Percentiles rank a stretch among this genome's conserved stretches.
phyloP scores from a whole-genome alignment of 2,888 invertebrate genomes.

The Apantesis nais region DNA sequence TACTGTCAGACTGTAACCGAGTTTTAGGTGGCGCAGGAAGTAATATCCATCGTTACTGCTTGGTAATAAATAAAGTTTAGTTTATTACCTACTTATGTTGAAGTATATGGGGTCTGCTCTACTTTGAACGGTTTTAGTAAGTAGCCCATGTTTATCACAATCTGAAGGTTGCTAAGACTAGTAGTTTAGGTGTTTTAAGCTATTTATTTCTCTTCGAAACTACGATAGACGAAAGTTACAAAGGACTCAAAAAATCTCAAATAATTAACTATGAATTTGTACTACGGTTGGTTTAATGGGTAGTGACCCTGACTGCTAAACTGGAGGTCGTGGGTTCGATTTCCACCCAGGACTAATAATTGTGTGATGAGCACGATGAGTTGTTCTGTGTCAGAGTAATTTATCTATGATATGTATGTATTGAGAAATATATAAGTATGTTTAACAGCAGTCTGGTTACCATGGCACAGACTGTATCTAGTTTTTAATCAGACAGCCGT shows the following conservation, averaged over 20 bases:
- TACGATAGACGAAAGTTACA: not conserved
- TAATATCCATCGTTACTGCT: conserved; percentile 14
- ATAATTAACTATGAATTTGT: too few relatives aligned
- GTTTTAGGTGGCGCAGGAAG: conserved; percentile 16
- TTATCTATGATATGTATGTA: too few relatives aligned
- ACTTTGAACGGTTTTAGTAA: not conserved
- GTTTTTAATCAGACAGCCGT: too few relatives aligned
- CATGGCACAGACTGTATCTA: too few relatives aligned
- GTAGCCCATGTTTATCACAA: not conserved
- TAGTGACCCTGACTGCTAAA: too few relatives aligned
- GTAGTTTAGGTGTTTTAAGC: not conserved
- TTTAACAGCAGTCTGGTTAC: too few relatives aligned
- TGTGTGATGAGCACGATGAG: too few relatives aligned
- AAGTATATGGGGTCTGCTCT: conserved; percentile 3
- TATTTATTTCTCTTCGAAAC: not conserved
- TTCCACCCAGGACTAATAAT: too few relatives aligned
- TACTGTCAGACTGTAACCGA: conserved; percentile 19
- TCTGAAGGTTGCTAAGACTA: not conserved
- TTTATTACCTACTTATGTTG: conserved; percentile 1
- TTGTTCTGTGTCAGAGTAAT: too few relatives aligned
- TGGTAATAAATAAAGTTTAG: conserved; percentile 4
- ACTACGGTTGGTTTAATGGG: not conserved
- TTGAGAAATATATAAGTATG: too few relatives aligned
- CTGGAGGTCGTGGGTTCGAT: too few relatives aligned
- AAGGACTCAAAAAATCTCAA: not conserved